Evolutionary conservation across 2,888 invertebrate species (phyloP), one percentile per base, ranked within the genome.

Genomic region (Tipula lateralis): DNA sequence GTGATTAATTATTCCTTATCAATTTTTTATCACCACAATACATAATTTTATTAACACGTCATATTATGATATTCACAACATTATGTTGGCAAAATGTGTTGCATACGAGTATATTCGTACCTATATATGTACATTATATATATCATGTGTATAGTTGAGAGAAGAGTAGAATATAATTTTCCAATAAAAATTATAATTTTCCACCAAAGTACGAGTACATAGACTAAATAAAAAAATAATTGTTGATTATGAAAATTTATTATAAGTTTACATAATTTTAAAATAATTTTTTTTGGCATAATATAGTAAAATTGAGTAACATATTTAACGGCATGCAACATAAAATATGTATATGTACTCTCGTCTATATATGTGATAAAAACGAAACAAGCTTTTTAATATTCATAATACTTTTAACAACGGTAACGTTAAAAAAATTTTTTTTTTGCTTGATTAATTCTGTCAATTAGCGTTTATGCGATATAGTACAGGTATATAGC

Each of bases 381-480:
- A 50, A 44, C n/a, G n/a, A 44, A 13, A 16, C 4, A 4, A 0
- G 13, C 16, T 24, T 66, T 66, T 66, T 24, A 66, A 9, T 66
- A 66, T 66, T 66, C 66, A 66, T 24, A 66, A 66, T 66, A 66
- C 9, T 24, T 24, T 9, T 66, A 66, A 66, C 66, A 66, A 66
- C 66, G 66, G 66, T 66, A 66, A 66, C 66, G 19, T 66, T 66
- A 66, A 66, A 66, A 66, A 66, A 24, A 66, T 12, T 66, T 66
- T 66, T 66, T 66, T 66, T 66, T 66, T 66, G 66, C 66, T 24
- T 66, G 66, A 66, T 66, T 66, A 66, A 66, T 66, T 66, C 66
- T 66, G 66, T 66, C 24, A 66, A 66, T 66, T 66, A 66, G 66
- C 66, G 66, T 66, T 24, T 66, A 66, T 44, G 44, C 16, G 9